Evolutionary conservation across 2,797 vertebrate genomes (phyloP).

Genomic region (Lates japonicus): DNA sequence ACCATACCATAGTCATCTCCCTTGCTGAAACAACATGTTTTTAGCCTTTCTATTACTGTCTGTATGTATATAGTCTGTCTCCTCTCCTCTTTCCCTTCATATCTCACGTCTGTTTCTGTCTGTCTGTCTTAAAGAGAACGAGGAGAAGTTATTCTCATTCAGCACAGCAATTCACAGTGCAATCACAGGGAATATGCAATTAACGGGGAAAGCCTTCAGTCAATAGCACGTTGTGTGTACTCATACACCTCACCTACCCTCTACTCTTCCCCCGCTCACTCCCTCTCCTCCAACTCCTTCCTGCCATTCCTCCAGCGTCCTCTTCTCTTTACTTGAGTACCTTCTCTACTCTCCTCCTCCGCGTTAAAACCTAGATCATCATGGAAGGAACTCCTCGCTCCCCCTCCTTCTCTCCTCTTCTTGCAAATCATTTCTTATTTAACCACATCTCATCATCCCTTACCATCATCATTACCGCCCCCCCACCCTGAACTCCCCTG

Average conservation of each 20-base stretch:
- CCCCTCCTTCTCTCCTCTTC: slow-evolving; percentile 46
- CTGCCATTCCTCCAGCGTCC: slow-evolving; percentile 51
- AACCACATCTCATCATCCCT: slow-evolving; percentile 66
- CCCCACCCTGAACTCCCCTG: slow-evolving; percentile 6
- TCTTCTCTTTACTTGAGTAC: slow-evolving; percentile 56
- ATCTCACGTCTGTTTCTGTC: slow-evolving; percentile 20
- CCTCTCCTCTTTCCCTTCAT: neutral
- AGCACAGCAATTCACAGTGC: slow-evolving; percentile 67
- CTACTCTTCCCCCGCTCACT: slow-evolving; percentile 29
- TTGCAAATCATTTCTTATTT: slow-evolving; percentile 73
- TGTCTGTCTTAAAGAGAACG: slow-evolving; percentile 31
- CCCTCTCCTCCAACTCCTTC: slow-evolving; percentile 31
- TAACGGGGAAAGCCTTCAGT: slow-evolving; percentile 83
- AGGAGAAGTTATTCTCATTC: slow-evolving; percentile 77
- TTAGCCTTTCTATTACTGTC: neutral
- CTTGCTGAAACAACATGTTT: neutral
- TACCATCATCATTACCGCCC: slow-evolving; percentile 64
- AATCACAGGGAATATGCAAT: slow-evolving; percentile 85
- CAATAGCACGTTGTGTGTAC: slow-evolving; percentile 80
- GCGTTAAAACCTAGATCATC: slow-evolving; percentile 59
- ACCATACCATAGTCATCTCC: neutral
- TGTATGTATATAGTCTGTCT: neutral
- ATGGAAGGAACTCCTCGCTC: slow-evolving; percentile 47
- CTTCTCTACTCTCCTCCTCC: slow-evolving; percentile 52
- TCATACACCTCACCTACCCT: slow-evolving; percentile 60